Evolutionary conservation across 2,888 invertebrate genomes (phyloP).

Genomic region (Tuta absoluta): DNA sequence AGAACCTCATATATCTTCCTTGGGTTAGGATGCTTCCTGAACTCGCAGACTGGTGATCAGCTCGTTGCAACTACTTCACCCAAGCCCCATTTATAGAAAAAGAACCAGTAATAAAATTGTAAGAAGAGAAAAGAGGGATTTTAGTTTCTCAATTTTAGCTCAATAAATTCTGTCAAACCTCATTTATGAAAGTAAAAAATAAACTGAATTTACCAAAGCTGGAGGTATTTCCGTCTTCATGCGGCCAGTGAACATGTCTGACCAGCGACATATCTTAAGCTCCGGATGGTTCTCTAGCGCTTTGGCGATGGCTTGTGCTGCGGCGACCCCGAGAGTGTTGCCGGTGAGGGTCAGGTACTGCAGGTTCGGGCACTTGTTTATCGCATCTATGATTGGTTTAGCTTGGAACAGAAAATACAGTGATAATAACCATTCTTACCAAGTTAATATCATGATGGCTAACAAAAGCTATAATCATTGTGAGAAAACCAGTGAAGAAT

Average conservation of each 20-base stretch:
- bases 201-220: conserved; percentile 84
- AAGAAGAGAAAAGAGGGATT: too few relatives aligned
- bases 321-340: conserved; percentile 95
- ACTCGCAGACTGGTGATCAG: too few relatives aligned
- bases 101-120: too few relatives aligned
- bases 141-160: too few relatives aligned
- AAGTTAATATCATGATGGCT: neutral
- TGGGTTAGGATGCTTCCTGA: too few relatives aligned
- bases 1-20: too few relatives aligned
- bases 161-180: too few relatives aligned
- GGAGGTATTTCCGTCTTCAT: conserved; percentile 97
- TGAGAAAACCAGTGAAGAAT: neutral
- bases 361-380: conserved; percentile 85
- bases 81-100: too few relatives aligned
- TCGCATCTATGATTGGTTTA: conserved; percentile 87
- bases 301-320: conserved; percentile 91
- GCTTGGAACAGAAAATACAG: conserved; percentile 71
- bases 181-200: neutral
- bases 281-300: conserved; percentile 89
- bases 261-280: conserved; percentile 92
- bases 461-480: neutral
- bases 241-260: conserved; percentile 98
- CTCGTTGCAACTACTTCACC: too few relatives aligned
- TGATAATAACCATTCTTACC: neutral
- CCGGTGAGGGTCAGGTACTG: conserved; percentile 91